Evolutionary conservation across 2,888 invertebrate species (phyloP), one percentile per base, ranked within the genome.

Genomic region (Epistrophe grossulariae): DNA sequence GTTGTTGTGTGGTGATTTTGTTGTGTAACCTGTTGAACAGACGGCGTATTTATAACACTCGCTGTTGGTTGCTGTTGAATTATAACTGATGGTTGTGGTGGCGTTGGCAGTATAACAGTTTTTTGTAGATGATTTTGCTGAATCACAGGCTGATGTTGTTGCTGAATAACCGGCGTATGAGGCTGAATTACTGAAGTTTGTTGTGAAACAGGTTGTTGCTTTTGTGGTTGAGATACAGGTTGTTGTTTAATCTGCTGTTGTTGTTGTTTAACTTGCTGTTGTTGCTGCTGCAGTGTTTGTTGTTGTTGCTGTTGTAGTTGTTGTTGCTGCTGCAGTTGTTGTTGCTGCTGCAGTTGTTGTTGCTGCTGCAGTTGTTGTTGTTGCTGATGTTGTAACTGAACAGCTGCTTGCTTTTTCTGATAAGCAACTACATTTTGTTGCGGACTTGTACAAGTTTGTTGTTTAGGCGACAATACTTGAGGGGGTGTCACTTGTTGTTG

Each of bases 111-210:
- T 79, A 83, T 88, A 73, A 83, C 82, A 10, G 82, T 73, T 68
- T 89, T 88, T 57, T 83, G 87, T 45, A 89, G 84, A 83, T 88
- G 83, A 71, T 81, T 82, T 81, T 83, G 43, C 70, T 84, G 81
- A 88, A 88, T 70, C 88, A 88, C 57, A 70, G 83, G 88, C 83
- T 89, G 90, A 38, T 89, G 87, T 68, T 85, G 89, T 64, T 88
- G 88, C 8, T 88, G 85, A 15, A 81, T 78, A 31, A 81, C 79
- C 0, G 73, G 74, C 6, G 77, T 59, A 55, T 88, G 88, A 11
- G 79, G 88, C 59, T 89, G 89, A 79, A 85, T 89, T 24, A 88
- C 85, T 24, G 89, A 89, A 24, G 88, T 88, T 79, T 88, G 84
- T 64, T 89, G 89, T 43, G 88, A 81, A 80, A 83, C 57, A 68